Evolutionary conservation across 2,888 invertebrate species (phyloP).

Genomic region (Temnothorax unifasciatus): DNA sequence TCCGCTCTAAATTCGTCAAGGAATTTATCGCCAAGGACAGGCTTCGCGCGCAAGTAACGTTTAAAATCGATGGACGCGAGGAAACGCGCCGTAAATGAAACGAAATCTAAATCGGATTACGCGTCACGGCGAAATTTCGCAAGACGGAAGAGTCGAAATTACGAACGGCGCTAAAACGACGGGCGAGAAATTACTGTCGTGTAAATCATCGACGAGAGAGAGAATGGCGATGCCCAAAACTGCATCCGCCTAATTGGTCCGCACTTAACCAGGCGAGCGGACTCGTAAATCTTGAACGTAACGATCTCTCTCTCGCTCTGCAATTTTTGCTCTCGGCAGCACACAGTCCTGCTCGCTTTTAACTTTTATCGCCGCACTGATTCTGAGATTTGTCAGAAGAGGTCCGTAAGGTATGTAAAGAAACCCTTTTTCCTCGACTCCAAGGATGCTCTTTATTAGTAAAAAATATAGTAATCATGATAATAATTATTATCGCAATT

Average conservation of each 20-base stretch:
- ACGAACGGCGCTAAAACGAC: conserved; percentile 20
- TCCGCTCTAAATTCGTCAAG: neutral
- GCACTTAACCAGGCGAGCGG: conserved; percentile 20
- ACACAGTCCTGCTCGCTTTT: neutral
- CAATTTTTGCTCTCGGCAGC: conserved; percentile 25
- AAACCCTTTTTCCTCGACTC: conserved; percentile 60
- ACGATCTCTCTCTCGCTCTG: neutral
- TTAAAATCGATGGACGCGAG: neutral
- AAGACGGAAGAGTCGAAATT: conserved; percentile 1
- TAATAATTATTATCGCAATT: conserved; percentile 63
- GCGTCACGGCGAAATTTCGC: neutral
- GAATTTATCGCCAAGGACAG: neutral
- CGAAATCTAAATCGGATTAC: neutral
- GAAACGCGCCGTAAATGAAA: neutral
- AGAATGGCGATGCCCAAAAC: neutral
- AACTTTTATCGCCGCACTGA: conserved; percentile 24
- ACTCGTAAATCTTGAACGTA: conserved; percentile 41
- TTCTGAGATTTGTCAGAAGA: neutral
- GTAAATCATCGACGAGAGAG: conserved; percentile 18
- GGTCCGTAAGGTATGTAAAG: neutral
- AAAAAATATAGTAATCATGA: conserved; percentile 86
- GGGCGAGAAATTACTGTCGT: conserved; percentile 6
- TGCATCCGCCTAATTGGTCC: conserved; percentile 35
- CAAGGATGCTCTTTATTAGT: conserved; percentile 83
- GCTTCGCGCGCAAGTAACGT: neutral